Evolutionary conservation across 2,113 vertebrate genomes (phyloP), one percentile per base, ranked within the genome.

Genomic region (Tragelaphus imberbis): DNA sequence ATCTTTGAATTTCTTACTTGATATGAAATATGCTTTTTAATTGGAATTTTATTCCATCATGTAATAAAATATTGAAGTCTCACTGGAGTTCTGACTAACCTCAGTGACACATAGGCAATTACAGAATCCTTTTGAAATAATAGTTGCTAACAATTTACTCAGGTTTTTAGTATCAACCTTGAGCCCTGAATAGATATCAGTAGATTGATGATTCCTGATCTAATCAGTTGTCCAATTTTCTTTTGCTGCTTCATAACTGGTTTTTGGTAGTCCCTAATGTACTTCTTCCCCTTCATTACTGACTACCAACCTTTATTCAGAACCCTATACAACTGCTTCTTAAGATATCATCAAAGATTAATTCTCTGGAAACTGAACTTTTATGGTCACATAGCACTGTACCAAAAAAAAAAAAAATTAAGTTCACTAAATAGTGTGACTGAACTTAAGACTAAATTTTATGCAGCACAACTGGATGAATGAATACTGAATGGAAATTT

Each of bases 351-450:
- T 84, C 53, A 87, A 88, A 95, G 61, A 75, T 33, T 79, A 96
- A 82, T 75, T 98, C 59, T 95, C 61, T 96, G 63, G 51, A 93
- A 90, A 30, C 47, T 97, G 47, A 87, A 75, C 56, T 88, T 93
- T 95, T 84, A 53, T 84, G 33, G 25, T 95, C 21, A 71, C 36
- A 79, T 10, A 30, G 19, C n/a, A 84, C 23, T 59, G 12, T 90
- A 94, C 19, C 1, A 71, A 23, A 84, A 91, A 95, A 55, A 95
- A 80, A 51, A 53, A 33, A 33, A 90, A 88, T 84, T 97, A 92
- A 95, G 28, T 82, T 88, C 61, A 92, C 14, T 89, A n/a, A 80
- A 71, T 97, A 63, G 15, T 93, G 25, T 63, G 19, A 97, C 19
- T 56, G 44, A 94, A 68, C 14, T 40, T 49, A 85, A 81, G 47